phyloP scores from a whole-genome alignment of 2,113 vertebrate species.

The Oxyruncus cristatus region DNA sequence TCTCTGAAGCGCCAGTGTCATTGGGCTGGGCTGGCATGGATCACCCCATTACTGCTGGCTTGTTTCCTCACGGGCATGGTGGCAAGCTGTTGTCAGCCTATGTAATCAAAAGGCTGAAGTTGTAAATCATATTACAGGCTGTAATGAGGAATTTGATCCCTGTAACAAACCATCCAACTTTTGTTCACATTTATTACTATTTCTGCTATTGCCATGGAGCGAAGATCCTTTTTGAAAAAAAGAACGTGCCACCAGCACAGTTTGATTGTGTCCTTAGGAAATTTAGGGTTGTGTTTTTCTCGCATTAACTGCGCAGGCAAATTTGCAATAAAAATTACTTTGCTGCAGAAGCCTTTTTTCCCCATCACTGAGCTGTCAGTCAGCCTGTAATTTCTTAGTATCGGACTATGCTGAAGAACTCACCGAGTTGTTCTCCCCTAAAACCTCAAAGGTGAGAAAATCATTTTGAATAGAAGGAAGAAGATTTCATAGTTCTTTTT shows the following conservation, averaged over 20 bases:
- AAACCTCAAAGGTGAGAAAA: slow-evolving; percentile 16
- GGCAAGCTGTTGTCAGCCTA: background rate
- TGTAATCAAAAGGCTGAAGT: background rate
- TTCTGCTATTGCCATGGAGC: background rate
- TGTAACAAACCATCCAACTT: background rate
- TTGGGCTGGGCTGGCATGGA: background rate
- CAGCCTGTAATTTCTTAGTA: slow-evolving; percentile 32
- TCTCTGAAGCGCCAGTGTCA: background rate
- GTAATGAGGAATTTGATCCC: background rate
- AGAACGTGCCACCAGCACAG: background rate
- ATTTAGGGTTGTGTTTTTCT: slow-evolving; percentile 22
- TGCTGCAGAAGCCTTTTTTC: background rate
- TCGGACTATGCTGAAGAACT: background rate
- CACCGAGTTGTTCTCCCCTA: background rate
- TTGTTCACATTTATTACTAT: background rate
- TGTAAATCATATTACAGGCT: background rate
- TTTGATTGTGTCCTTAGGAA: slow-evolving; percentile 19
- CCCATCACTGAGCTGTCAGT: slow-evolving; percentile 23
- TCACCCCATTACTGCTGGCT: background rate
- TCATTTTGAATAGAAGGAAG: background rate
- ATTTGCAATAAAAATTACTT: slow-evolving; percentile 44
- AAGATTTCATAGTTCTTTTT: background rate
- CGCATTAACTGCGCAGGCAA: background rate
- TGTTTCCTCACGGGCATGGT: background rate
- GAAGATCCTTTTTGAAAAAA: background rate